Conservation (phyloP, 2,888 invertebrate species). For the Xanthia icteritia region DNA sequence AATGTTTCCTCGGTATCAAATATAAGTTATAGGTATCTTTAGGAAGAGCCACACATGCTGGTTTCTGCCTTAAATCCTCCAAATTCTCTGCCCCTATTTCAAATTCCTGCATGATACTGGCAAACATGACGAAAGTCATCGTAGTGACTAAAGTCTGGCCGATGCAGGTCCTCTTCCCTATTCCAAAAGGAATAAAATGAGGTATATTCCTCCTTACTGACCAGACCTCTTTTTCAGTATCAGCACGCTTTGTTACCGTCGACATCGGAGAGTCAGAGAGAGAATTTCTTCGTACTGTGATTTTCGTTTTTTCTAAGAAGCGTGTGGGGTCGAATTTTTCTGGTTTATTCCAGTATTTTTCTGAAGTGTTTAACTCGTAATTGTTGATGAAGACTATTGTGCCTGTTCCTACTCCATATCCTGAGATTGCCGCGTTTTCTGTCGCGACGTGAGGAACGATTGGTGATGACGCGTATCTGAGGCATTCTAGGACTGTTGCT, state of each 20-base stretch:
- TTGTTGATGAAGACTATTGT: constrained; percentile 96
- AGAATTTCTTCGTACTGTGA: constrained; percentile 81
- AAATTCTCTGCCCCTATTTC: constrained; percentile 91
- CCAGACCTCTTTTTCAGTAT: constrained; percentile 80
- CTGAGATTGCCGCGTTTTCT: constrained; percentile 93
- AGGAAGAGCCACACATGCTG: constrained; percentile 94
- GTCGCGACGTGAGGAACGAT: constrained; percentile 97
- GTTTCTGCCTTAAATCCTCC: constrained; percentile 90
- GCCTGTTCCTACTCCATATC: constrained; percentile 93
- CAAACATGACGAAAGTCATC: constrained; percentile 93
- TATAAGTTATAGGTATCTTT: constrained; percentile 93
- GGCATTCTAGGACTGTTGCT: constrained; percentile 94
- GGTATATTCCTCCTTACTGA: constrained; percentile 90
- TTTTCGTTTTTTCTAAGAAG: constrained; percentile 91
- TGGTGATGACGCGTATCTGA: constrained; percentile 95
- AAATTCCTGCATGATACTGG: constrained; percentile 93
- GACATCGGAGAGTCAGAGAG: constrained; percentile 85
- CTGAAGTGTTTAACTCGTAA: constrained; percentile 94
- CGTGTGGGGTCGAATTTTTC: constrained; percentile 93
- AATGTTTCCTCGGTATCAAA: constrained; percentile 89
- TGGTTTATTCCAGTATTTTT: constrained; percentile 93
- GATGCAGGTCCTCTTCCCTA: constrained; percentile 96
- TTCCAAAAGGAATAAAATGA: constrained; percentile 96
- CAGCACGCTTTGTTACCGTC: constrained; percentile 72
- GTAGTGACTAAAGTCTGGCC: constrained; percentile 95